These are phyloP conservation scores for Polypterus senegalus DNA, from an alignment of 2,113 vertebrate genomes.

Conservation along the genomic window DNA sequence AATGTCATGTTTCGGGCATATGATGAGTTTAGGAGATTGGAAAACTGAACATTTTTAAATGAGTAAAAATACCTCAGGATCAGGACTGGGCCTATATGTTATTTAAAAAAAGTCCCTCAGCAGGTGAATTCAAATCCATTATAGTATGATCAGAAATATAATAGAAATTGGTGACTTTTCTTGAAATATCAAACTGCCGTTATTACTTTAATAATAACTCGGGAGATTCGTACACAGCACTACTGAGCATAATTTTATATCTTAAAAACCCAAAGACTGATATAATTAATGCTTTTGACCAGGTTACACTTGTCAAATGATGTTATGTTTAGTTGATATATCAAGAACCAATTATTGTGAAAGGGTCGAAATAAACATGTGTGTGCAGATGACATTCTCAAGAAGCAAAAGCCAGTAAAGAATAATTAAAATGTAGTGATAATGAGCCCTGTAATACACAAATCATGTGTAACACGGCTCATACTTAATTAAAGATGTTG, in stretches of 20 bases:
- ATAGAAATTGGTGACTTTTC: not conserved
- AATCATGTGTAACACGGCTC: slow-evolving; percentile 35
- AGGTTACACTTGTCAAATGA: not conserved
- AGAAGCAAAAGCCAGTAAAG: slow-evolving; percentile 23
- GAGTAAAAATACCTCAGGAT: no score
- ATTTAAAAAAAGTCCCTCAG: not conserved
- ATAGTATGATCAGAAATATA: not conserved
- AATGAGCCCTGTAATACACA: slow-evolving; percentile 36
- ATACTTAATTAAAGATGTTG: slow-evolving; percentile 38
- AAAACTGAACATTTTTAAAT: no score
- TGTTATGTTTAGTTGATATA: not conserved
- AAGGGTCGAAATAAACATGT: slow-evolving; percentile 20
- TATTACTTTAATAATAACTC: no score
- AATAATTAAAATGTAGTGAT: slow-evolving; percentile 40
- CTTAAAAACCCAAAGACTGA: no score
- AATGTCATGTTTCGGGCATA: no score
- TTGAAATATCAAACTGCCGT: no score
- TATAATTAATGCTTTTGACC: not conserved
- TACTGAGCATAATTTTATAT: no score
- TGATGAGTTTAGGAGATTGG: no score
- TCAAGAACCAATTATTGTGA: not conserved
- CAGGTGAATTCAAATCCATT: not conserved
- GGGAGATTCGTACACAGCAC: no score
- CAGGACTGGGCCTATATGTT: no score
- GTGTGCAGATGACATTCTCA: slow-evolving; percentile 28